Conservation (phyloP, 2,113 vertebrate species). For the Poicephalus gulielmi region DNA sequence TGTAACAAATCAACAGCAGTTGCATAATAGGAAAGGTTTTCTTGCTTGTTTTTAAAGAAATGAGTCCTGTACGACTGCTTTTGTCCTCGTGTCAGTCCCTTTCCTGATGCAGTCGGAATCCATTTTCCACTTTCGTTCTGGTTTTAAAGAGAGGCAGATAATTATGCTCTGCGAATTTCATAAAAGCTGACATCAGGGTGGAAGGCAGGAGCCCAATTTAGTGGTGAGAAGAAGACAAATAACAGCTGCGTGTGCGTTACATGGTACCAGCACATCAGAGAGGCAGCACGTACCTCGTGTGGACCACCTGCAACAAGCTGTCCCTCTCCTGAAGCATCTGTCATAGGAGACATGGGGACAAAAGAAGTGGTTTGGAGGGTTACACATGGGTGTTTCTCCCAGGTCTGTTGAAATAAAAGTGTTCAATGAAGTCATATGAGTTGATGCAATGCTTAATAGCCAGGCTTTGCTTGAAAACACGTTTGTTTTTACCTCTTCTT, state of each 20-base stretch:
- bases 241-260: not conserved
- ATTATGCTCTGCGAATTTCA: not conserved
- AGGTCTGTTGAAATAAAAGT: not conserved
- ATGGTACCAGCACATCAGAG: rapidly evolving
- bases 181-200: not conserved
- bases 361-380: too few species aligned
- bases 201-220: not conserved
- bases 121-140: not conserved
- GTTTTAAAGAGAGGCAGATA: not conserved
- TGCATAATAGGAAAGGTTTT: conserved; percentile 3
- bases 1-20: not conserved
- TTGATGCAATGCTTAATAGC: not conserved
- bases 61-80: not conserved
- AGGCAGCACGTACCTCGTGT: not conserved
- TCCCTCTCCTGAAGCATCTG: not conserved
- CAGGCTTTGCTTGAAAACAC: not conserved
- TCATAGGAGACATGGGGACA: rapidly evolving
- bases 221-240: not conserved
- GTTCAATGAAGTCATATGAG: not conserved
- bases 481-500: not conserved
- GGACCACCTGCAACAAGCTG: not conserved
- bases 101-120: not conserved
- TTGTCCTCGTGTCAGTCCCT: not conserved
- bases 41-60: conserved; percentile 15
- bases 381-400: not conserved